A percentile compares a stretch with the other conserved stretches of the same genome.
phyloP scores from a whole-genome alignment of 2,888 invertebrate species.

The Diplolepis rosae region DNA sequence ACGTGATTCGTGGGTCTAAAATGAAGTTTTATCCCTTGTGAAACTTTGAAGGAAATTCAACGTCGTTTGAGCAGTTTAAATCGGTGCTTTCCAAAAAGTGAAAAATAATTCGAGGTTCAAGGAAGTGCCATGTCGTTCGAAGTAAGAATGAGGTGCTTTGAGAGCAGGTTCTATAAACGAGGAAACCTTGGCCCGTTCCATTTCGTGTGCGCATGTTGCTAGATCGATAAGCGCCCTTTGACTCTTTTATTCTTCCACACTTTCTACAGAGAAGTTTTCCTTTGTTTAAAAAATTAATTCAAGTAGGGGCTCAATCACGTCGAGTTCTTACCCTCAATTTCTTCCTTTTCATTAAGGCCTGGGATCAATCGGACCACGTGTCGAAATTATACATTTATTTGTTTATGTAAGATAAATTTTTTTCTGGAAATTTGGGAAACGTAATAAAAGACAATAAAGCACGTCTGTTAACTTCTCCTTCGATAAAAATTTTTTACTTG shows the following conservation, averaged over 20 bases:
- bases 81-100: constrained; percentile 26
- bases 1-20: neutral
- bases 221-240: constrained; percentile 37
- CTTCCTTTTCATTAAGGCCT: no score
- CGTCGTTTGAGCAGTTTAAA: neutral
- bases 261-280: neutral
- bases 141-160: constrained; percentile 21
- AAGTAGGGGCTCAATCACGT: no score
- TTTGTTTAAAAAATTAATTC: neutral
- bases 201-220: constrained; percentile 44
- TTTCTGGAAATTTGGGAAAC: no score
- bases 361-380: no score
- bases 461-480: no score
- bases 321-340: no score
- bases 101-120: constrained; percentile 22
- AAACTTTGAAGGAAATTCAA: neutral
- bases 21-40: neutral
- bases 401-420: no score
- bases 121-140: constrained; percentile 24
- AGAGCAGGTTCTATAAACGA: constrained; percentile 45
- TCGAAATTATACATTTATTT: no score
- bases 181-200: constrained; percentile 48
- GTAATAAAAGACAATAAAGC: no score
- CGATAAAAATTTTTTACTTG: no score
- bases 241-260: constrained; percentile 35